Evolutionary conservation across 2,797 vertebrate genomes (phyloP).

Genomic region (Synaphobranchus kaupii): DNA sequence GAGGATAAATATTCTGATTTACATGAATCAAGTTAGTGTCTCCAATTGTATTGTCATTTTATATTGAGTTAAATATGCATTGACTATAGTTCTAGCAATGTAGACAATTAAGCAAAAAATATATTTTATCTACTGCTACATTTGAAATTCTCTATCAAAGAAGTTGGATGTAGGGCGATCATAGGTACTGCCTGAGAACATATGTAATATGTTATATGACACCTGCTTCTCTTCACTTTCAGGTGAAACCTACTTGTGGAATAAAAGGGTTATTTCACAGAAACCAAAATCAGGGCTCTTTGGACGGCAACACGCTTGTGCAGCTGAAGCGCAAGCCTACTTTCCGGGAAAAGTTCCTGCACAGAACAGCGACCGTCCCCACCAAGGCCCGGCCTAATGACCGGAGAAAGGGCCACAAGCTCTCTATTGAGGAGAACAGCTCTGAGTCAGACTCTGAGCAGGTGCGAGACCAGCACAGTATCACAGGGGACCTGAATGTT

Average conservation of each 20-base stretch:
- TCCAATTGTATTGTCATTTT: background rate
- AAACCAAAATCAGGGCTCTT: slow-evolving; percentile 95
- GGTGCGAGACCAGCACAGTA: slow-evolving; percentile 62
- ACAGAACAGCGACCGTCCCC: slow-evolving; percentile 93
- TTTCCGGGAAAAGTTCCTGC: slow-evolving; percentile 89
- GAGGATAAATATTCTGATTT: background rate
- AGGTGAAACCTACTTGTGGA: slow-evolving; percentile 89
- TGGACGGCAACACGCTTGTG: slow-evolving; percentile 92
- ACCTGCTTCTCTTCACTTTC: slow-evolving; percentile 51
- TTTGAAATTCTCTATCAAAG: background rate
- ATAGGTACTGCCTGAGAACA: background rate
- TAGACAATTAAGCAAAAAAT: background rate
- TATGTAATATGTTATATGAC: background rate
- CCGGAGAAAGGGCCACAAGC: slow-evolving; percentile 86
- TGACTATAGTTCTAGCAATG: background rate
- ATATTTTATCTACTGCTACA: background rate
- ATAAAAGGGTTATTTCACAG: slow-evolving; percentile 98
- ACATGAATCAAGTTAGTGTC: background rate
- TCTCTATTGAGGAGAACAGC: slow-evolving; percentile 82
- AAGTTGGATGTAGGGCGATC: background rate
- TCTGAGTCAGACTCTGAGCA: slow-evolving; percentile 74
- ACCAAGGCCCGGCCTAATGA: slow-evolving; percentile 90
- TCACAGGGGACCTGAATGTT: slow-evolving; percentile 82
- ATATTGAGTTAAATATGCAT: background rate
- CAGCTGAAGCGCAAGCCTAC: slow-evolving; percentile 87